phyloP scores from a whole-genome alignment of 2,113 vertebrate species.

The Pachycephala philippinensis region DNA sequence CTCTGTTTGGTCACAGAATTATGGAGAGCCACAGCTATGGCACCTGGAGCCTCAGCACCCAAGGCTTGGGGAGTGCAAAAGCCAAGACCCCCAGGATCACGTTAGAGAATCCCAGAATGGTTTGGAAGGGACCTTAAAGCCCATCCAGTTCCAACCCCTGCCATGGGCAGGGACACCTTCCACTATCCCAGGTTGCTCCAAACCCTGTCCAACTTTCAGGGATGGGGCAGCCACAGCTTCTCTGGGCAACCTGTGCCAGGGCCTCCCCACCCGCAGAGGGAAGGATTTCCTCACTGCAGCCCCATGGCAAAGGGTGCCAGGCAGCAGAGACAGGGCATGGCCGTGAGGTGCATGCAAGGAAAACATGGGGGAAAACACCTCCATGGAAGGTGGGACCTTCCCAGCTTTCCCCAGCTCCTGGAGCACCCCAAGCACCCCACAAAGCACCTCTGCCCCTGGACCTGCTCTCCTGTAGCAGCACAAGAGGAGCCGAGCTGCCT shows the following conservation, averaged over 20 bases:
- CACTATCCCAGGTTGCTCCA: accelerated
- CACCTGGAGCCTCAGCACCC: neutral
- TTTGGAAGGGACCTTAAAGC: neutral
- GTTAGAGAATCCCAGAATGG: neutral
- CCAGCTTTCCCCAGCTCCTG: neutral
- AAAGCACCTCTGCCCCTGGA: neutral
- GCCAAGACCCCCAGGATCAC: neutral
- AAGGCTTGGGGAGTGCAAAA: accelerated
- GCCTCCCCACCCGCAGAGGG: neutral
- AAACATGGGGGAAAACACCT: accelerated
- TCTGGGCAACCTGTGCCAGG: neutral
- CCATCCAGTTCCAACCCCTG: neutral
- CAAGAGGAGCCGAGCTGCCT: neutral
- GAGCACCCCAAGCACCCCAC: neutral
- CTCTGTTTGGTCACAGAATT: neutral
- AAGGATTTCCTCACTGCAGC: neutral
- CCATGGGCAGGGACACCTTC: neutral
- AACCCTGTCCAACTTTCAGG: neutral
- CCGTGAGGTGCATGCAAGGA: neutral
- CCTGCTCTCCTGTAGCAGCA: neutral
- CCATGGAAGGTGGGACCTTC: neutral
- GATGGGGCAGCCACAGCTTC: neutral
- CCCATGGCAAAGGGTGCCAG: neutral
- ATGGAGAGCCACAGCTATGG: accelerated
- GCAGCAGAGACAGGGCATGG: accelerated